These are phyloP conservation scores for Leptonema lineaticorne DNA, from an alignment of 1,140 invertebrate genomes.

Conservation along the genomic window DNA sequence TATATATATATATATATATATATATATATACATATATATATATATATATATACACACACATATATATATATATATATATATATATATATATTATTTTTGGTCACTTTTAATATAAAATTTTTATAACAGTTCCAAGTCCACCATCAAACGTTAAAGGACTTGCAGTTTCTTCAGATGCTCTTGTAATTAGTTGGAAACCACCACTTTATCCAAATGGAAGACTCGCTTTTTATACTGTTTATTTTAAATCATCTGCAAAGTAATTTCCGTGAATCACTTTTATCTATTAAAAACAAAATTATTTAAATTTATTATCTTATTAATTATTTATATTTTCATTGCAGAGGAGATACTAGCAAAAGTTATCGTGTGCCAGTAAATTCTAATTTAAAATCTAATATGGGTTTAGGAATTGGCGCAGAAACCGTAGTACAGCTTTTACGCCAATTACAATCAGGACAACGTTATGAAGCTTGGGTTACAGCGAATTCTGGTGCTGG, in stretches of 20 bases:
- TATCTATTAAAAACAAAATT: conserved; percentile 44
- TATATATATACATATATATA: too few relatives aligned
- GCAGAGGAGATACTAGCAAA: conserved; percentile 32
- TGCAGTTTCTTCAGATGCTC: conserved; percentile 73
- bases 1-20: too few relatives aligned
- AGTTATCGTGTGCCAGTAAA: conserved; percentile 28
- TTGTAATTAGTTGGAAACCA: conserved; percentile 82
- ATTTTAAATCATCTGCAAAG: conserved; percentile 54
- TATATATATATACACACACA: too few relatives aligned
- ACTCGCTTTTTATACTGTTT: conserved; percentile 79
- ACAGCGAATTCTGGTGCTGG: conserved; percentile 76
- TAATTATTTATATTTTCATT: neutral
- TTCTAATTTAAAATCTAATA: neutral
- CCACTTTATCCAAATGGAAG: conserved; percentile 80
- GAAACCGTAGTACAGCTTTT: conserved; percentile 27
- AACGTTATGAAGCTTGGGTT: conserved; percentile 82
- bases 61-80: neutral
- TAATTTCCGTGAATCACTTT: conserved; percentile 32
- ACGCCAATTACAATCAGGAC: conserved; percentile 47
- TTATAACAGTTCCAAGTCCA: conserved; percentile 70
- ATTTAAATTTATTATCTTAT: neutral
- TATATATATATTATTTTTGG: neutral
- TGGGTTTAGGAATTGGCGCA: neutral
- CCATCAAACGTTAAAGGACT: conserved; percentile 81
- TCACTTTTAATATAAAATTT: neutral